These are phyloP conservation scores for Conus betulinus DNA, from an alignment of 1,140 invertebrate species.

Conservation along the genomic window DNA sequence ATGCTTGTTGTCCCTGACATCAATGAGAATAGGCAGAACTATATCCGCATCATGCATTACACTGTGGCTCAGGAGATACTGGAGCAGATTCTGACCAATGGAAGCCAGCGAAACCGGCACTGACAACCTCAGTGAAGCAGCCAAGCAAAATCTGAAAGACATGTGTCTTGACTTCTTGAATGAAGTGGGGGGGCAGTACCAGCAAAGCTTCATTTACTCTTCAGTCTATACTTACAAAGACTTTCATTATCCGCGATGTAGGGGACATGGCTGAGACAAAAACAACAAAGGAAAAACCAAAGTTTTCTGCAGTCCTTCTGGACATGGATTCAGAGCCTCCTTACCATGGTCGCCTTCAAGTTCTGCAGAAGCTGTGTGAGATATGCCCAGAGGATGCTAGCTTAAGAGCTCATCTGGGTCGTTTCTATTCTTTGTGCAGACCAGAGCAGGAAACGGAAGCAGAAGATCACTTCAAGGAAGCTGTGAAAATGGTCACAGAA, in stretches of 20 bases:
- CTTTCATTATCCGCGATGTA: conserved; percentile 49
- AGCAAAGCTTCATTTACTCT: conserved; percentile 19
- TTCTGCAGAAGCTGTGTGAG: conserved; percentile 41
- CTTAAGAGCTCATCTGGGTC: conserved; percentile 53
- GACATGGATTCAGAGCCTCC: conserved; percentile 48
- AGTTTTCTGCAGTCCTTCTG: conserved; percentile 44
- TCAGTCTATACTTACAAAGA: conserved; percentile 39
- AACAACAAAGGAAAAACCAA: conserved; percentile 1
- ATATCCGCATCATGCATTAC: conserved; percentile 55
- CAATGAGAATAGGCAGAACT: conserved; percentile 40
- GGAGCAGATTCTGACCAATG: conserved; percentile 47
- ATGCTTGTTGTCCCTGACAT: conserved; percentile 49
- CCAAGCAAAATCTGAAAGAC: conserved; percentile 39
- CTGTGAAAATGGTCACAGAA: conserved; percentile 38
- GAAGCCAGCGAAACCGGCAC: neutral
- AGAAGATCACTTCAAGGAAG: conserved; percentile 42
- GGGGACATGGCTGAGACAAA: conserved; percentile 28
- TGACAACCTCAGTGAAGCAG: conserved; percentile 34
- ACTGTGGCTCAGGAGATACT: conserved; percentile 61
- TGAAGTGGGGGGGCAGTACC: conserved; percentile 30
- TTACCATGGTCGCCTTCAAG: conserved; percentile 43
- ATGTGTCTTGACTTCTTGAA: conserved; percentile 47
- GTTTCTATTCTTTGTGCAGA: conserved; percentile 47
- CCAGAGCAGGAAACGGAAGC: conserved; percentile 49
- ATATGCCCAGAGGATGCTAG: conserved; percentile 51